Base-by-base conservation (phyloP, 2,888 invertebrate species). In the Saturnia japonica region DNA sequence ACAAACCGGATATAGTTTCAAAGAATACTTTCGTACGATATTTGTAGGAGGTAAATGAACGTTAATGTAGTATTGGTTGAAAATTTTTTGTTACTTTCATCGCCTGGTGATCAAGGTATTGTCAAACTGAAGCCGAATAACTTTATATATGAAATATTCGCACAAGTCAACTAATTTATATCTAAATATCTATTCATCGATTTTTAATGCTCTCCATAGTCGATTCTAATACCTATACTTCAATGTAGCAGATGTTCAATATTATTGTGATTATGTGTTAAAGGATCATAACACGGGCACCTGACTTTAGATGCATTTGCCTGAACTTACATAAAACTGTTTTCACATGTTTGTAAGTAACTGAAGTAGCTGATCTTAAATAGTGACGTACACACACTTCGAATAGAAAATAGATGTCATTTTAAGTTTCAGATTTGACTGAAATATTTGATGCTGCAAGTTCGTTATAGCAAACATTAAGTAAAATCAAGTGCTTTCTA, bases 1-100 rank as follows among this genome's bases (percentile, higher is more conserved):
- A 64, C n/a, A 64, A 64, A 22, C 64, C 40, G 64, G 64, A 64
- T 64, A 40, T 19, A 34, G 51, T 68, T 68, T 28, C 51, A 40
- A 68, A 60, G 68, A 57, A 60, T 40, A 40, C 64, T 40, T 40
- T 64, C 9, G 11, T 40, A 40, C 64, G 40, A 64, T 19, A 16
- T 64, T 25, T 14, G 25, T 40, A 40, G 40, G 64, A 64, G 64
- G 40, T 64, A 40, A n/a, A 64, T 40, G 64, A 40, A 40, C 64
- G n/a, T 64, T 64, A n/a, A 40, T 64, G 19, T 64, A 11, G 64
- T 68, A 19, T n/a, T 45, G 28, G 14, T 14, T 60, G 25, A 14
- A 60, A 60, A 12, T 4, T 28, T 25, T 60, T 28, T 25, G 14
- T 22, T 22, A 6, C 54, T 22, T 54, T 54, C 22, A 22, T 22